Evolutionary conservation across 2,888 invertebrate genomes (phyloP), one percentile per base, ranked within the genome.

Genomic region (Palloptera scutellata): DNA sequence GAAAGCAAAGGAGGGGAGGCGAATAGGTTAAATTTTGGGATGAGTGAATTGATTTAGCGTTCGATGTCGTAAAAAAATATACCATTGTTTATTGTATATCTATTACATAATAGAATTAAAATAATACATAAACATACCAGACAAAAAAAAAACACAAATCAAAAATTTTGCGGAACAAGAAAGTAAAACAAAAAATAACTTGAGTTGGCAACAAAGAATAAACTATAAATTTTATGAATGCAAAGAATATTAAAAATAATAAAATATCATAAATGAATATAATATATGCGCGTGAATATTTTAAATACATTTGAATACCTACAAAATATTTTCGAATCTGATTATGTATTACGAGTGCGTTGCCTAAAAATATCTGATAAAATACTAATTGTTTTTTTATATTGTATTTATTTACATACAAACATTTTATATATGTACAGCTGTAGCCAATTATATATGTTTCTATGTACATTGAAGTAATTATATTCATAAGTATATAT

Each of bases 331-430:
- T 15, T 5, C 15, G 20, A 30, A 17, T 61, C 30, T 61, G 61
- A 61, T 61, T 61, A 61, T 61, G 61, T 48, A 51, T 61, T 61
- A 61, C 48, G 61, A 30, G 61, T 43, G 17, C 61, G 41, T 43
- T 43, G 17, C 5, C 59, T 43, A 43, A 43, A 42, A 17, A 43
- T 43, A 15, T 48, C 8, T 48, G 12, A 15, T 1, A 48, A 48
- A 48, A 48, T 2, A 48, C 8, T 2, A 48, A 48, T 48, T 48
- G 48, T 8, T 30, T 30, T 2, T 30, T 30, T 30, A n/a, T n/a
- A n/a, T n/a, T n/a, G n/a, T n/a, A n/a, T 30, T 30, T 30, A 4
- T 30, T 30, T 30, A 30, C 6, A 30, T 6, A 30, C 30, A 30
- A 2, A n/a, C n/a, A n/a, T n/a, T n/a, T n/a, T n/a, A n/a, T n/a